phyloP scores from a whole-genome alignment of 2,888 invertebrate genomes.

The Cheilosia variabilis region DNA sequence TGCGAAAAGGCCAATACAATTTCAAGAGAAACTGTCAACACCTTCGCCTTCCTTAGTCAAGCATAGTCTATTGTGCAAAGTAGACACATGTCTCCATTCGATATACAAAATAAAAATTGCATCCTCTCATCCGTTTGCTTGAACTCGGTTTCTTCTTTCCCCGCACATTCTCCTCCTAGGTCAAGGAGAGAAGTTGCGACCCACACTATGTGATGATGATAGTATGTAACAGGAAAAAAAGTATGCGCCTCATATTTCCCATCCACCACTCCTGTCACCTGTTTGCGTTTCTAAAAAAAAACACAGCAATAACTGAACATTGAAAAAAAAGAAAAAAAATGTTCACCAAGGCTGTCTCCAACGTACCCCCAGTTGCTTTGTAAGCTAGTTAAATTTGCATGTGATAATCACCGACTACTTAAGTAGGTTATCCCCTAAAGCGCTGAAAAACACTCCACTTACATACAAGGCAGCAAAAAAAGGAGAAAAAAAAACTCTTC shows the following conservation, averaged over 20 bases:
- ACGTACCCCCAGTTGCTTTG: conserved; percentile 53
- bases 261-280: conserved; percentile 60
- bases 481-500: conserved; percentile 33
- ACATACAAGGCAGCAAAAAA: conserved; percentile 6
- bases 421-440: conserved; percentile 73
- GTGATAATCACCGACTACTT: conserved; percentile 73
- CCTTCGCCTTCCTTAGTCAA: no score
- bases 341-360: conserved; percentile 67
- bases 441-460: conserved; percentile 49
- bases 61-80: no score
- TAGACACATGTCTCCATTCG: conserved; percentile 1
- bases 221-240: conserved; percentile 24
- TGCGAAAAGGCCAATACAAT: not conserved
- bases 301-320: not conserved
- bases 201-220: conserved; percentile 14
- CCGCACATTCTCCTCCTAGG: conserved; percentile 56
- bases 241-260: conserved; percentile 23
- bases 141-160: conserved; percentile 3
- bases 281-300: conserved; percentile 58
- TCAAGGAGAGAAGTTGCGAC: conserved; percentile 55
- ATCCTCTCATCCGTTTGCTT: conserved; percentile 15
- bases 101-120: conserved; percentile 6
- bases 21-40: not conserved
- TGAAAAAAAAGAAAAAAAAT: conserved; percentile 6
- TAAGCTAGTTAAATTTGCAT: conserved; percentile 75